These are phyloP conservation scores for Aegypius monachus DNA, from an alignment of 2,113 vertebrate species.

Conservation along the genomic window DNA sequence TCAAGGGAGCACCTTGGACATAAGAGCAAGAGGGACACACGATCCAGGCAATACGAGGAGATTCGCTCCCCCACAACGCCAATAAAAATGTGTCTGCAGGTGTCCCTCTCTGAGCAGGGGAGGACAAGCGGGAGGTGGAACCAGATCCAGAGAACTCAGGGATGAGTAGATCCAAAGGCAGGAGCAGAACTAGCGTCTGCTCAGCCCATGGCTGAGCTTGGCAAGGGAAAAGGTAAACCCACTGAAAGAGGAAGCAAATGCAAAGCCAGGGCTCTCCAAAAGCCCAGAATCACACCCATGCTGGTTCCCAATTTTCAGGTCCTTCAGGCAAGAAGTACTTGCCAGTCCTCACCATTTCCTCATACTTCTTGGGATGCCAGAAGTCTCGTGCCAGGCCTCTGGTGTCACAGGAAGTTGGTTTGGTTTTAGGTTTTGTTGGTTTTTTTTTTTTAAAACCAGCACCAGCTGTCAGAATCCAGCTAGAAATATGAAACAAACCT, in stretches of 20 bases:
- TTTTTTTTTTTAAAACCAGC: background rate
- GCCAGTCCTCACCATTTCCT: background rate
- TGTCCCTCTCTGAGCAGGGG: background rate
- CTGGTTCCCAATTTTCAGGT: background rate
- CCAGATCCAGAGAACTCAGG: background rate
- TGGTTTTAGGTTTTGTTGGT: too few relatives aligned
- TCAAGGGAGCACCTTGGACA: background rate
- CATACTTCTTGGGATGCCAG: background rate
- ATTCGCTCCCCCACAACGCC: accelerated
- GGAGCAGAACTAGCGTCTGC: background rate
- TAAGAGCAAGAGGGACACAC: background rate
- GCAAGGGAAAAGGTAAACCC: background rate
- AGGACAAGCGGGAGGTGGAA: background rate
- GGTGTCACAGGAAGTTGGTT: background rate
- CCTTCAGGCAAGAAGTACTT: background rate
- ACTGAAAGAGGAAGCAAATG: background rate
- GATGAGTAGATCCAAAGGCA: background rate
- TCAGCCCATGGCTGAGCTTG: background rate
- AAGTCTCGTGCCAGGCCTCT: background rate
- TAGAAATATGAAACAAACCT: background rate
- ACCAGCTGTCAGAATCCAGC: background rate
- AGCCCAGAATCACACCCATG: background rate
- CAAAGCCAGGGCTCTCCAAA: background rate
- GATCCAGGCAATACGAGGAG: background rate
- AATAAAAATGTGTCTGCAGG: background rate